Evolutionary conservation across 2,888 invertebrate species (phyloP).

Genomic region (Nezara viridula): DNA sequence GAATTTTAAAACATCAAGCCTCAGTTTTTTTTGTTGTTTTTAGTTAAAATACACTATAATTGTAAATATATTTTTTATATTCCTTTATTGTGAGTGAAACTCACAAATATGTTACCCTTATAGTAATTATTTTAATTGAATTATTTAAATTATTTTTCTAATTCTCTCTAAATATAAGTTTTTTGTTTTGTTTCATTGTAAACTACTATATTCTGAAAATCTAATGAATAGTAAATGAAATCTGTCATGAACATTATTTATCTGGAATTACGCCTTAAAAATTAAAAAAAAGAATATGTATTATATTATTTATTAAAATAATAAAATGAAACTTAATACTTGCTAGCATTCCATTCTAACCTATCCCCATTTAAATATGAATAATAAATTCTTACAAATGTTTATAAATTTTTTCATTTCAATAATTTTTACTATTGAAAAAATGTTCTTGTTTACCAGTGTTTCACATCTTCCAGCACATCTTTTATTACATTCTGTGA

Average conservation of each 20-base stretch:
- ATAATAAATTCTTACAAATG: neutral
- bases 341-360: neutral
- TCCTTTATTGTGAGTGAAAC: conserved; percentile 28
- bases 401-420: neutral
- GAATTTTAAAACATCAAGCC: neutral
- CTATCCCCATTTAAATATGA: neutral
- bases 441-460: neutral
- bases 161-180: neutral
- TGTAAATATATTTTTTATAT: conserved; percentile 17
- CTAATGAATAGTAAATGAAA: neutral
- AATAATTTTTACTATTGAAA: neutral
- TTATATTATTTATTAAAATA: conserved; percentile 27
- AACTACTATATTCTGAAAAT: neutral
- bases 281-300: neutral
- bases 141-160: conserved; percentile 25
- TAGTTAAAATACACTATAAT: conserved; percentile 11
- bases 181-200: neutral
- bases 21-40: conserved; percentile 27
- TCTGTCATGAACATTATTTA: neutral
- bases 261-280: neutral
- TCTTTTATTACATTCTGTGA: neutral
- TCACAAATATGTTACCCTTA: conserved; percentile 40
- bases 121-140: conserved; percentile 24
- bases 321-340: neutral
- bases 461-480: neutral